phyloP scores from a whole-genome alignment of 1,140 invertebrate genomes.

The Euura saliciscinereae region DNA sequence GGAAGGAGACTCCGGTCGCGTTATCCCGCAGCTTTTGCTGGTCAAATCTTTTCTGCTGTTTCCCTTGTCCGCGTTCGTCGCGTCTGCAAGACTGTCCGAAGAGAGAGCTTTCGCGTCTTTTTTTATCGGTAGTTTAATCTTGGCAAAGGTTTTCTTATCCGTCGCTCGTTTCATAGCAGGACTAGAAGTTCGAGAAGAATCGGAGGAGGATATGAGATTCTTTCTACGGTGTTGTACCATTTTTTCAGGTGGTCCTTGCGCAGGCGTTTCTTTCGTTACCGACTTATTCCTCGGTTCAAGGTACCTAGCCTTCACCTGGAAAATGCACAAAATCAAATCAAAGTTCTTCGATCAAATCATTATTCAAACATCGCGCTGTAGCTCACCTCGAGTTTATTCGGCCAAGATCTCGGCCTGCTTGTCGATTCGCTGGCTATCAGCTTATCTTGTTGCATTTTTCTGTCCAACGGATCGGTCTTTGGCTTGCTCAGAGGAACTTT shows the following conservation, averaged over 20 bases:
- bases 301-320: slow-evolving; percentile 63
- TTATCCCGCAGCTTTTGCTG: slow-evolving; percentile 57
- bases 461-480: slow-evolving; percentile 54
- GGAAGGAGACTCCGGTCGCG: slow-evolving; percentile 55
- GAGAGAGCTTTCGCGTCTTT: slow-evolving; percentile 58
- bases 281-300: slow-evolving; percentile 60
- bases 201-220: slow-evolving; percentile 64
- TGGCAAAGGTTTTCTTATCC: slow-evolving; percentile 47
- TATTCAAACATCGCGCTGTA: not conserved
- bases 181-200: slow-evolving; percentile 70
- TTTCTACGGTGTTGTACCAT: slow-evolving; percentile 44
- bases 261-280: slow-evolving; percentile 38
- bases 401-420: slow-evolving; percentile 57
- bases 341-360: not conserved
- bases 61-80: slow-evolving; percentile 39
- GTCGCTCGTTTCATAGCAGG: slow-evolving; percentile 65
- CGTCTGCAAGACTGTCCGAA: slow-evolving; percentile 60
- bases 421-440: slow-evolving; percentile 30
- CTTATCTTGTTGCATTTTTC: slow-evolving; percentile 53
- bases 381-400: slow-evolving; percentile 55
- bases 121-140: slow-evolving; percentile 54
- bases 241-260: slow-evolving; percentile 43
- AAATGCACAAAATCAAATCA: not conserved
- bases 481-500: slow-evolving; percentile 48
- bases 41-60: slow-evolving; percentile 38